Conservation (phyloP, 2,113 vertebrate genomes). For the Canis aureus region DNA sequence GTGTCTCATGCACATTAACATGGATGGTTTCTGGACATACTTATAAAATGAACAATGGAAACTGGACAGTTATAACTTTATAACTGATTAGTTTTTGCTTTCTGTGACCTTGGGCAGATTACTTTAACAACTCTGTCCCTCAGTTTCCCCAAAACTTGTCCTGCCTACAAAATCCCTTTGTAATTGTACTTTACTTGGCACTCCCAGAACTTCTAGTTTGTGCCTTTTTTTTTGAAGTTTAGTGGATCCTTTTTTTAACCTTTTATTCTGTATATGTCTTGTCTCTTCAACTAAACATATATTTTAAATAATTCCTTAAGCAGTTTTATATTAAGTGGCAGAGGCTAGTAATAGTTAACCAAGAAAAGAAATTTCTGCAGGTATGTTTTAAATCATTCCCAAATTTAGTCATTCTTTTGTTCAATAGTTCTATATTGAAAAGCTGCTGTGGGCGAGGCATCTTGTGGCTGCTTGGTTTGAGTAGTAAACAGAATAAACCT, state of each 20-base stretch:
- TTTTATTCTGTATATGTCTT: slow-evolving; percentile 15
- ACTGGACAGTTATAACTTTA: not conserved
- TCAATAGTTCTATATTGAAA: slow-evolving; percentile 19
- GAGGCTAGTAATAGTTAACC: slow-evolving; percentile 35
- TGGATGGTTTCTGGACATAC: not conserved
- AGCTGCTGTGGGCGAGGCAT: not conserved
- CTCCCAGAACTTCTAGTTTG: not conserved
- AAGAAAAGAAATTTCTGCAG: not conserved
- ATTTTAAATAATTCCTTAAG: slow-evolving; percentile 55
- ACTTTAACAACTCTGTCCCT: not conserved
- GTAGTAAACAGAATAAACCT: not conserved
- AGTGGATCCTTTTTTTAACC: not conserved
- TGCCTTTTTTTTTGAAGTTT: not conserved
- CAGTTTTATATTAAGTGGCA: slow-evolving; percentile 17
- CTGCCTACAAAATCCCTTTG: not conserved
- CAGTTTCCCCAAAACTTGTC: not conserved
- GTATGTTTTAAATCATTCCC: not conserved
- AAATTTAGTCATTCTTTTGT: slow-evolving; percentile 16
- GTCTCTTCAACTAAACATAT: not conserved
- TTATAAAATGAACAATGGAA: not conserved
- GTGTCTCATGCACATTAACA: not conserved
- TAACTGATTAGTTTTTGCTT: slow-evolving; percentile 9
- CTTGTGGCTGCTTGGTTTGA: not conserved
- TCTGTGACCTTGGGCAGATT: not conserved
- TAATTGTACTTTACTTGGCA: slow-evolving; percentile 8